These are phyloP conservation scores for Cryptomyrus ogoouensis DNA, from an alignment of 2,113 vertebrate genomes.

Conservation along the genomic window DNA sequence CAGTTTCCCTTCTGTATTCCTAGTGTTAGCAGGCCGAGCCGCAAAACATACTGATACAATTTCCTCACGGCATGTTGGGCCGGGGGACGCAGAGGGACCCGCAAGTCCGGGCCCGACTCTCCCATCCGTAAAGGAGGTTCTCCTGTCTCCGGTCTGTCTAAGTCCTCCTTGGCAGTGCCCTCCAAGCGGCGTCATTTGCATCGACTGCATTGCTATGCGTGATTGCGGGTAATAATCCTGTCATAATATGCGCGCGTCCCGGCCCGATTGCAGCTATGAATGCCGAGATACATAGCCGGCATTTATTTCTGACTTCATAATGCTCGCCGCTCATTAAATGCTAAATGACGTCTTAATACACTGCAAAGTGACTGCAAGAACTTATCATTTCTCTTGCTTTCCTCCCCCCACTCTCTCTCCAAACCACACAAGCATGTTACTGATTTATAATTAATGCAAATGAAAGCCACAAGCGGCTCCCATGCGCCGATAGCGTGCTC, in stretches of 20 bases:
- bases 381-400: constrained; percentile 84
- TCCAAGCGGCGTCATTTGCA: constrained; percentile 93
- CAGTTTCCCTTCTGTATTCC: neutral
- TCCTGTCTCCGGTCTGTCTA: constrained; percentile 57
- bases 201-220: constrained; percentile 84
- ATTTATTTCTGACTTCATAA: constrained; percentile 93
- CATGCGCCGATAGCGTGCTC: constrained; percentile 78
- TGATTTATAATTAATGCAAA: constrained; percentile 93
- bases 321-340: constrained; percentile 91
- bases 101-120: neutral
- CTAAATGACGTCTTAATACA: constrained; percentile 97
- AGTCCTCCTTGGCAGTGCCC: constrained; percentile 56
- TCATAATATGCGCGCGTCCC: constrained; percentile 81
- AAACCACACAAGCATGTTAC: constrained; percentile 82
- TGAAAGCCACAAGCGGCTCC: constrained; percentile 87
- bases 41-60: neutral
- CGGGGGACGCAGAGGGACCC: neutral
- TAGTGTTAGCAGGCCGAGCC: neutral
- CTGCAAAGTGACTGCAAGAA: constrained; percentile 84
- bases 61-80: neutral
- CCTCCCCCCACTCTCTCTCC: constrained; percentile 39
- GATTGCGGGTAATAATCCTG: constrained; percentile 86
- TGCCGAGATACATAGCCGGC: constrained; percentile 83
- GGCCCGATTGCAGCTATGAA: constrained; percentile 80
- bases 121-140: neutral